Conservation (phyloP, 2,113 vertebrate genomes). For the Ibidorhyncha struthersii region DNA sequence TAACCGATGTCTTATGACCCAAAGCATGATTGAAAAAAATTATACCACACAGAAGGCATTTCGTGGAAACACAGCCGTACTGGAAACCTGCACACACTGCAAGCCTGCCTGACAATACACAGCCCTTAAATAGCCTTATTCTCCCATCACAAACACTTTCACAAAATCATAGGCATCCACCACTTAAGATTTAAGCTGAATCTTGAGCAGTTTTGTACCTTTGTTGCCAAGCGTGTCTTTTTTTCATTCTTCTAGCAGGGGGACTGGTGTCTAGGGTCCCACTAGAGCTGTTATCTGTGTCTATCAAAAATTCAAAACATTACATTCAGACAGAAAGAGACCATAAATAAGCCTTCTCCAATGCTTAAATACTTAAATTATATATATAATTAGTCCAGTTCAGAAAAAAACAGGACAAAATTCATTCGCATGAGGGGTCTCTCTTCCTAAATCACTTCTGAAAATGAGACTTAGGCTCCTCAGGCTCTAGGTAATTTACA, state of each 20-base stretch:
- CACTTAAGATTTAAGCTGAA: neutral
- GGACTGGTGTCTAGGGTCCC: neutral
- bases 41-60: constrained; percentile 17
- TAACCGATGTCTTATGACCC: neutral
- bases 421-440: neutral
- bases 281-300: neutral
- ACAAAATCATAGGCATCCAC: neutral
- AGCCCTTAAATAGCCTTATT: neutral
- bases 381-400: neutral
- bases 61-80: neutral
- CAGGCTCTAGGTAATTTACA: neutral
- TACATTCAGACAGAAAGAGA: neutral
- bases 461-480: neutral
- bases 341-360: neutral
- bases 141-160: neutral
- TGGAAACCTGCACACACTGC: neutral
- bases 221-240: accelerated
- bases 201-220: neutral
- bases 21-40: neutral
- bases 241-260: neutral
- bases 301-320: neutral
- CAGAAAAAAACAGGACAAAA: neutral
- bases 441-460: neutral
- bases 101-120: neutral
- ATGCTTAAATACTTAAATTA: neutral